These are phyloP conservation scores for Oscheius sp. DNA, from an alignment of 2,888 invertebrate species.

Conservation along the genomic window DNA sequence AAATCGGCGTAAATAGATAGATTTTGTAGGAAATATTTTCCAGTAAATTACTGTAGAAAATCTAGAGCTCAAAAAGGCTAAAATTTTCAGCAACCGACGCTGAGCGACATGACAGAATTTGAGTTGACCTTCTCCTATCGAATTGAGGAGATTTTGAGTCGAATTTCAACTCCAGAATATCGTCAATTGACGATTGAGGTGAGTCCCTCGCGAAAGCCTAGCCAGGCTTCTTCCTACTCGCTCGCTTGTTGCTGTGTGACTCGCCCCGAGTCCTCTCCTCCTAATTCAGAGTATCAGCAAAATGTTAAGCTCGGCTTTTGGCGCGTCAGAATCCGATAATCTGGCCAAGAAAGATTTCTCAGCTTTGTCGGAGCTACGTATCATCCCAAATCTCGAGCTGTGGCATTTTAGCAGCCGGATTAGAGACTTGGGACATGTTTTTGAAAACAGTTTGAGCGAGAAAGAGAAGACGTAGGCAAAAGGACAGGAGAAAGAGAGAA, in stretches of 20 bases:
- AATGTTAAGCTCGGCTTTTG: slow-evolving; percentile 6
- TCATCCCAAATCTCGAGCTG: background rate
- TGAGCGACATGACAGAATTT: slow-evolving; percentile 94
- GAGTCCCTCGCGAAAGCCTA: background rate
- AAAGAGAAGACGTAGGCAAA: background rate
- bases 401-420: too few species aligned
- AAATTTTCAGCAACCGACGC: slow-evolving; percentile 81
- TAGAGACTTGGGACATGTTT: too few species aligned
- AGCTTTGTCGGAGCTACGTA: background rate
- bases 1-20: too few species aligned
- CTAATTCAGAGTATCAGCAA: background rate
- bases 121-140: slow-evolving; percentile 92
- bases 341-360: background rate
- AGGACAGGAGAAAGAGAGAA: background rate
- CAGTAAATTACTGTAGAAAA: too few species aligned
- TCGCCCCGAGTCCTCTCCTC: background rate
- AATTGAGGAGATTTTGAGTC: slow-evolving; percentile 84
- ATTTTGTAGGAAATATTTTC: too few species aligned
- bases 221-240: too few species aligned
- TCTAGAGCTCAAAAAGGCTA: too few species aligned
- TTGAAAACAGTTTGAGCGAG: background rate
- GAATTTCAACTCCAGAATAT: slow-evolving; percentile 78
- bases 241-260: background rate
- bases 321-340: slow-evolving; percentile 8
- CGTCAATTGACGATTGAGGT: slow-evolving; percentile 80